phyloP scores from a whole-genome alignment of 2,113 vertebrate genomes.

The Trinectes maculatus region DNA sequence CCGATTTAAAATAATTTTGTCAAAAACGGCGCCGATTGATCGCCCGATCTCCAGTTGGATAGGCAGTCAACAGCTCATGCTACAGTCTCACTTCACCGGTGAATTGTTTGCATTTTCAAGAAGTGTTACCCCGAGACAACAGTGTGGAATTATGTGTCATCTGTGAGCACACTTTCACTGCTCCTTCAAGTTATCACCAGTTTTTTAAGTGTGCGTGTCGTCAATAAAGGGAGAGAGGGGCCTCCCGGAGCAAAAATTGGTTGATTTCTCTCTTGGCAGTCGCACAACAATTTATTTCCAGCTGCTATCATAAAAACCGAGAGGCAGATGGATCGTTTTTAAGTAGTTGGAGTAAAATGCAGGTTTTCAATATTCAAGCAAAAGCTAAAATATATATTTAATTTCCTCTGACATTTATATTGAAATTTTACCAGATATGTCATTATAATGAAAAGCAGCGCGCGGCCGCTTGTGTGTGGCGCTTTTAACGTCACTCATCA shows the following conservation, averaged over 20 bases:
- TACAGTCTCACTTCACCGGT: constrained; percentile 5
- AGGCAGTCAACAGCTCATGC: constrained; percentile 18
- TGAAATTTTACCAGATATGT: background rate
- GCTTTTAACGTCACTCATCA: no score
- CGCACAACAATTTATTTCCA: constrained; percentile 35
- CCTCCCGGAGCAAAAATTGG: constrained; percentile 1
- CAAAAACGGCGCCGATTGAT: no score
- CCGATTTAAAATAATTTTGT: no score
- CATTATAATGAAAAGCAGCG: background rate
- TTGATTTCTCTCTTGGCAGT: constrained; percentile 26
- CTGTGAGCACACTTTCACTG: constrained; percentile 33
- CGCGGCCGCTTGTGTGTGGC: no score
- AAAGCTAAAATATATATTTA: constrained; percentile 20
- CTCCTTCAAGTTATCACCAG: background rate
- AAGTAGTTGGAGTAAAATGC: constrained; percentile 11
- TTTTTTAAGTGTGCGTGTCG: constrained; percentile 29
- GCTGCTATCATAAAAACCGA: constrained; percentile 35
- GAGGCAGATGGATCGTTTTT: constrained; percentile 26
- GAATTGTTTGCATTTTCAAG: constrained; percentile 24
- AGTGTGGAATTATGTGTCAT: constrained; percentile 1
- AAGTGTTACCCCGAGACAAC: background rate
- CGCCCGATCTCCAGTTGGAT: no score
- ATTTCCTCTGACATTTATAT: constrained; percentile 5
- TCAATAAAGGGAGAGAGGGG: constrained; percentile 8
- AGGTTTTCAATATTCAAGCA: constrained; percentile 27